Evolutionary conservation across 1,140 invertebrate species (phyloP).

Genomic region (Bombus superbus): DNA sequence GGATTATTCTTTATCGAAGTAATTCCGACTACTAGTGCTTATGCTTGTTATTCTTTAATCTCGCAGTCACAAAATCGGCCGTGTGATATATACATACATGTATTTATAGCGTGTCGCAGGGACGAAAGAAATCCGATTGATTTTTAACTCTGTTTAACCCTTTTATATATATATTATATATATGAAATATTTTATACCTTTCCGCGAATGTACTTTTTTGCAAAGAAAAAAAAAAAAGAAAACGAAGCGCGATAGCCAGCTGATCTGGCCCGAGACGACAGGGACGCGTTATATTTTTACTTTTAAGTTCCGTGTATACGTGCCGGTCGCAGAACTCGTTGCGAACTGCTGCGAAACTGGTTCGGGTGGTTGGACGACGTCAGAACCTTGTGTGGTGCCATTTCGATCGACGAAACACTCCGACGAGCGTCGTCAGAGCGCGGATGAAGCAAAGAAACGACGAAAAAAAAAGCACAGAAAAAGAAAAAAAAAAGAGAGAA

Average conservation of each 20-base stretch:
- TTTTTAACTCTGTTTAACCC: slow-evolving; percentile 47
- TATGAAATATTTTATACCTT: slow-evolving; percentile 60
- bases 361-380: slow-evolving; percentile 63
- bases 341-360: slow-evolving; percentile 60
- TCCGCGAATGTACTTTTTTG: slow-evolving; percentile 46
- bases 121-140: slow-evolving; percentile 42
- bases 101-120: slow-evolving; percentile 51
- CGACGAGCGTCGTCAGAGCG: slow-evolving; percentile 29
- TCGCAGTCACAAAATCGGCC: slow-evolving; percentile 80
- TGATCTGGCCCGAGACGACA: slow-evolving; percentile 57
- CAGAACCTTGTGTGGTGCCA: slow-evolving; percentile 64
- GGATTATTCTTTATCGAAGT: slow-evolving; percentile 42
- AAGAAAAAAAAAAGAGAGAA: background rate
- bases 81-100: slow-evolving; percentile 65
- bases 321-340: slow-evolving; percentile 55
- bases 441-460: background rate
- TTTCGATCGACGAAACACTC: slow-evolving; percentile 66
- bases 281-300: slow-evolving; percentile 58
- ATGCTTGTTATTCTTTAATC: slow-evolving; percentile 71
- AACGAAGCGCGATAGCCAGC: slow-evolving; percentile 21
- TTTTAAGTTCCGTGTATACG: slow-evolving; percentile 59
- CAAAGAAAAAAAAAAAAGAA: background rate
- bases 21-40: slow-evolving; percentile 61
- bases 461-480: background rate
- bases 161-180: slow-evolving; percentile 46